Base-by-base conservation (phyloP, 2,797 vertebrate genomes). In the Psittacula echo region DNA sequence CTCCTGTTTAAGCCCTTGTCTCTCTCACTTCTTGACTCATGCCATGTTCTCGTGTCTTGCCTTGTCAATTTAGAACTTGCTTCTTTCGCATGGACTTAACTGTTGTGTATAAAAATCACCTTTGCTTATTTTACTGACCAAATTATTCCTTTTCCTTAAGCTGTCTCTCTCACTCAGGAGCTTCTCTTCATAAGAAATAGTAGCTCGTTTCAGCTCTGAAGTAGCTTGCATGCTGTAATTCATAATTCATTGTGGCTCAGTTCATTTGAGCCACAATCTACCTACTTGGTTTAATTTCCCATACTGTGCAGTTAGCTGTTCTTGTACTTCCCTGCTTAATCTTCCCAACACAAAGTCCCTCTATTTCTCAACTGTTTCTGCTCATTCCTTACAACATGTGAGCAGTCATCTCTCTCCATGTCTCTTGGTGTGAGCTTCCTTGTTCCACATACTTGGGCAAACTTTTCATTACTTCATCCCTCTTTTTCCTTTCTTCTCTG, bases 1-100 rank as follows among this genome's bases (percentile, higher is more conserved):
- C 67, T 92, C 62, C 58, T 44, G 50, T 58, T 91, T 56, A 37
- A 81, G 62, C 66, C 58, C 73, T 84, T 67, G 66, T 94, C 62
- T 66, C 37, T 92, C 89, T 92, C 94, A 78, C 85, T 78, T 91
- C 72, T 56, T 89, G 68, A 67, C 51, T 93, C 45, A 50, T 93
- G 76, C 39, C 19, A 5, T 62, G 73, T 89, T 96, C 86, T 78
- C 5, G 0, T 74, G 65, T 64, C 82, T 91, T 93, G 27, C 82
- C 29, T 62, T 80, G 32, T 85, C 58, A 62, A 14, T 80, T 92
- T 92, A 50, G 74, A 94, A 88, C 62, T 65, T 68, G 37, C 34
- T 83, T 61, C 50, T 73, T 58, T 87, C 61, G 67, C 45, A 29
- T 29, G 21, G n/a, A 42, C 37, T 83, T 51, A 82, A 42, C 70